Percentiles rank a stretch among this genome's conserved stretches.
These are phyloP conservation scores for Dolomedes plantarius DNA, from an alignment of 2,888 invertebrate species.

Conservation along the genomic window DNA sequence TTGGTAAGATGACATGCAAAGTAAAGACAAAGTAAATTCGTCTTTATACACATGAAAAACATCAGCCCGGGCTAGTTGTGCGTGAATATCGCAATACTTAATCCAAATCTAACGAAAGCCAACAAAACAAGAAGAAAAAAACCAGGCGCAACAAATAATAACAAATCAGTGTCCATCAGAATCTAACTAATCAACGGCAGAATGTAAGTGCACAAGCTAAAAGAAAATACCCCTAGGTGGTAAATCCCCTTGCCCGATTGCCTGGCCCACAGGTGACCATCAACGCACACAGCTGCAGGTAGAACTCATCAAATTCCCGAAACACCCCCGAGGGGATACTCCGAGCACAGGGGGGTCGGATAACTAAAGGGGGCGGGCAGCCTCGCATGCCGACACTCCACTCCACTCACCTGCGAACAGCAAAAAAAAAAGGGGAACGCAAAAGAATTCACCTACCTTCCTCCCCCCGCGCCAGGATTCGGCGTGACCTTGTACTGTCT, in stretches of 20 bases:
- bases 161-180: not conserved
- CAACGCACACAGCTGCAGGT: not conserved
- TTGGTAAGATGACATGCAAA: too few species aligned
- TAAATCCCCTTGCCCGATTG: slow-evolving; percentile 3
- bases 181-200: not conserved
- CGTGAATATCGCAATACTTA: too few species aligned
- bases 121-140: not conserved
- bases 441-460: slow-evolving; percentile 19
- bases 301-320: slow-evolving; percentile 7
- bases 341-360: not conserved
- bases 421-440: slow-evolving; percentile 10
- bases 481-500: slow-evolving; percentile 58
- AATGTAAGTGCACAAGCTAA: not conserved
- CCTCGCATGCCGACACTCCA: slow-evolving; percentile 48
- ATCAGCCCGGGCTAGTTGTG: too few species aligned
- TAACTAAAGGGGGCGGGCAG: slow-evolving; percentile 16
- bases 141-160: not conserved
- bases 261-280: slow-evolving; percentile 1
- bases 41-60: too few species aligned
- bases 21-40: too few species aligned
- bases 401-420: slow-evolving; percentile 46
- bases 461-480: slow-evolving; percentile 38
- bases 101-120: not conserved
- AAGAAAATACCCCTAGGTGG: not conserved
- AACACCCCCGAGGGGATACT: not conserved